phyloP scores from a whole-genome alignment of 2,888 invertebrate genomes.

The Ferdinandea cuprea region DNA sequence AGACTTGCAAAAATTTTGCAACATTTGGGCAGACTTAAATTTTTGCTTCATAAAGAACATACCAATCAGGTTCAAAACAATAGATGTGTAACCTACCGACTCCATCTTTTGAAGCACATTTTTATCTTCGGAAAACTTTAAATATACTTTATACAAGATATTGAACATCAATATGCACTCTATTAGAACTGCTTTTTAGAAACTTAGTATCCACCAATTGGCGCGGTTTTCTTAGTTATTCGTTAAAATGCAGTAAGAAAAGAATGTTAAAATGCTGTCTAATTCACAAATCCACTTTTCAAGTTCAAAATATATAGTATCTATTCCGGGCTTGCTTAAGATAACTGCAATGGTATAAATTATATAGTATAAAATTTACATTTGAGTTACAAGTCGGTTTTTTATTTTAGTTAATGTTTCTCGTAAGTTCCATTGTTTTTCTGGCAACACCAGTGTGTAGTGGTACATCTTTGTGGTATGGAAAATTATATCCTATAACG shows the following conservation, averaged over 20 bases:
- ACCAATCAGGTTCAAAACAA: too few species aligned
- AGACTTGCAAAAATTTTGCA: too few species aligned
- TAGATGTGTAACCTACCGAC: too few species aligned
- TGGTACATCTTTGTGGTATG: conserved; percentile 48
- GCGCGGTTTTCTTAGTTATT: not conserved
- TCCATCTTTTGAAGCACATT: not conserved
- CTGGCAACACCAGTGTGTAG: conserved; percentile 50
- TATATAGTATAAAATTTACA: not conserved
- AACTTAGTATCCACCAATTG: conserved; percentile 10
- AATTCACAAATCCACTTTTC: conserved; percentile 13
- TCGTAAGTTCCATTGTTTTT: conserved; percentile 54
- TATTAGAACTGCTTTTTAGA: conserved; percentile 8
- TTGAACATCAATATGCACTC: conserved; percentile 36
- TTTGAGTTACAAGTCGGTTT: not conserved
- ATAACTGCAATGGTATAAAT: conserved; percentile 29
- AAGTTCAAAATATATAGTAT: conserved; percentile 25
- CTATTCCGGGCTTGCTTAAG: conserved; percentile 24
- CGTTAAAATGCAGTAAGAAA: not conserved
- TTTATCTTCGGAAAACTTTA: not conserved
- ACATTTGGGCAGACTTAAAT: too few species aligned
- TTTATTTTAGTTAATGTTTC: conserved; percentile 35
- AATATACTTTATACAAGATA: not conserved
- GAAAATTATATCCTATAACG: conserved; percentile 54
- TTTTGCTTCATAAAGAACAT: too few species aligned
- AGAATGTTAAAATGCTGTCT: conserved; percentile 1